Conservation (phyloP, 2,888 invertebrate species). For the Aethes cnicana region DNA sequence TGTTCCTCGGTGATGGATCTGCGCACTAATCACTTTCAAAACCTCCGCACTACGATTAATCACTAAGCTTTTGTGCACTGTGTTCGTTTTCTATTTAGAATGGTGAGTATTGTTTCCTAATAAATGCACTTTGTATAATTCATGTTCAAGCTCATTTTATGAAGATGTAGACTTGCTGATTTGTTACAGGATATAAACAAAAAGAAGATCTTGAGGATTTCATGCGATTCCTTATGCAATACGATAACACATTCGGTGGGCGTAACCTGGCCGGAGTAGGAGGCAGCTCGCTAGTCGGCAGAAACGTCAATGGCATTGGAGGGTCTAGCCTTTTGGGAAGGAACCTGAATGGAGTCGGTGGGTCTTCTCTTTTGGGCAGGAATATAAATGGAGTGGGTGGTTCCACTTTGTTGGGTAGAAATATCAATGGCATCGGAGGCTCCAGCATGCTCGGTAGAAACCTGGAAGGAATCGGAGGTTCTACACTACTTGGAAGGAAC, state of each 20-base stretch:
- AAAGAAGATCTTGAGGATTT: slow-evolving; percentile 62
- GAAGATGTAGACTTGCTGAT: slow-evolving; percentile 14
- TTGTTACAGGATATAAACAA: slow-evolving; percentile 67
- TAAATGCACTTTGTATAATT: slow-evolving; percentile 25
- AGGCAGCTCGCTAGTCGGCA: slow-evolving; percentile 39
- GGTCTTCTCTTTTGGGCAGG: slow-evolving; percentile 47
- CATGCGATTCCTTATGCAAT: slow-evolving; percentile 56
- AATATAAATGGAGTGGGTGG: slow-evolving; percentile 41
- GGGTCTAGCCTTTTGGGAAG: slow-evolving; percentile 45
- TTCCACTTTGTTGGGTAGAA: slow-evolving; percentile 33
- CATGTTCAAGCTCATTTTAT: background rate
- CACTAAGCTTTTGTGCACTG: slow-evolving; percentile 36
- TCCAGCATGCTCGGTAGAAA: slow-evolving; percentile 32
- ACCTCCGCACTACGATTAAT: slow-evolving; percentile 35
- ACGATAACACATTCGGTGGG: slow-evolving; percentile 50
- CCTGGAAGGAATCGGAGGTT: slow-evolving; percentile 41
- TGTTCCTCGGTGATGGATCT: slow-evolving; percentile 36
- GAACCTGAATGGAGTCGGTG: slow-evolving; percentile 39
- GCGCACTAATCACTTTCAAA: slow-evolving; percentile 37
- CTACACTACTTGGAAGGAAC: slow-evolving; percentile 43
- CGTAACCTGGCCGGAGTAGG: slow-evolving; percentile 38
- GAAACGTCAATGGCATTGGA: slow-evolving; percentile 49
- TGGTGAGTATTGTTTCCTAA: slow-evolving; percentile 36
- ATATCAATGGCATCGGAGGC: slow-evolving; percentile 30
- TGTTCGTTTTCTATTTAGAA: slow-evolving; percentile 29